Percentiles rank a stretch among this genome's conserved stretches.
These are phyloP conservation scores for Carcina quercana DNA, from an alignment of 2,888 invertebrate genomes.

Conservation along the genomic window DNA sequence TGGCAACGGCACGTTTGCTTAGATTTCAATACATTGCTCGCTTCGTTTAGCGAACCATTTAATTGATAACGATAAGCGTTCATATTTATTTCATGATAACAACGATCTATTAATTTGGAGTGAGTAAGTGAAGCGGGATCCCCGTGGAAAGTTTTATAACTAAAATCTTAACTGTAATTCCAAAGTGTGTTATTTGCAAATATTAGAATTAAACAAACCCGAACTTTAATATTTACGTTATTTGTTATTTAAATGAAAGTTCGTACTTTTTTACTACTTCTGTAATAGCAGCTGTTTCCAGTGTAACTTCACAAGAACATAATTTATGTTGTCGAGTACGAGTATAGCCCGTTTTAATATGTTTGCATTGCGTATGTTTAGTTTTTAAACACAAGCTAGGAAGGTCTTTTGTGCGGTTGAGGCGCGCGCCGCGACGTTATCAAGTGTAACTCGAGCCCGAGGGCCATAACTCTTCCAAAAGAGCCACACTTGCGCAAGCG, in stretches of 20 bases:
- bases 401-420: conserved; percentile 33
- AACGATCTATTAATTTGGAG: no score
- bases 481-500: conserved; percentile 52
- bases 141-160: no score
- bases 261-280: background rate
- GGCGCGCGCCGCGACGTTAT: conserved; percentile 51
- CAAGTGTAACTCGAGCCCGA: conserved; percentile 56
- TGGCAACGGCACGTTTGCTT: background rate
- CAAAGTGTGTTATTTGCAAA: no score
- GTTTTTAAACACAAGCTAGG: conserved; percentile 23
- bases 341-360: conserved; percentile 30
- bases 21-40: background rate
- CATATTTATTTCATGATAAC: no score
- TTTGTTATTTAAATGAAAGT: no score
- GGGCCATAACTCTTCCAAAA: conserved; percentile 60
- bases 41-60: no score
- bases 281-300: conserved; percentile 2
- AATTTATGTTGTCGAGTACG: background rate
- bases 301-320: background rate
- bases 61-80: no score
- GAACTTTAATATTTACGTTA: no score
- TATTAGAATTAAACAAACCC: no score
- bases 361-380: conserved; percentile 34
- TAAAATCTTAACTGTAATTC: no score
- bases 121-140: no score